Evolutionary conservation across 1,140 invertebrate species (phyloP).

Genomic region (Macrotrachela quadricornifera): DNA sequence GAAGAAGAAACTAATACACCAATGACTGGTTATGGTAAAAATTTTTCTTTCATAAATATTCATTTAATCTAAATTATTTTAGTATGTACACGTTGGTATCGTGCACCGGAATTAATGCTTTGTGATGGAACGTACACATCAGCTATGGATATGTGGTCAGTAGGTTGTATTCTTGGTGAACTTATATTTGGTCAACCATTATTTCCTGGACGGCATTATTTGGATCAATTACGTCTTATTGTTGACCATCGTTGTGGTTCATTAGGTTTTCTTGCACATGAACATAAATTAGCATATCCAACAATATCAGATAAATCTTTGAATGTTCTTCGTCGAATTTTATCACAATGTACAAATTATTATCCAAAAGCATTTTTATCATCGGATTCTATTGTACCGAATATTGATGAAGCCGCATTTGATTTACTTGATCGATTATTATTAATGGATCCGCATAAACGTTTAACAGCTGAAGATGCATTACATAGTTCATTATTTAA

Average conservation of each 20-base stretch:
- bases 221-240: constrained; percentile 12
- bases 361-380: no score
- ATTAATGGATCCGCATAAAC: constrained; percentile 85
- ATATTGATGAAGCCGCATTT: constrained; percentile 22
- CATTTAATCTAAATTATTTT: no score
- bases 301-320: no score
- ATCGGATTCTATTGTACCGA: no score
- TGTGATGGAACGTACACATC: constrained; percentile 33
- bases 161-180: constrained; percentile 95
- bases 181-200: constrained; percentile 68
- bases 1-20: no score
- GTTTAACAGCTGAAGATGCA: constrained; percentile 67
- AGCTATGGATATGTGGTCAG: constrained; percentile 20
- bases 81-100: constrained; percentile 67
- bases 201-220: constrained; percentile 86
- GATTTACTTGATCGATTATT: constrained; percentile 94
- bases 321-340: no score
- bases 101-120: constrained; percentile 88
- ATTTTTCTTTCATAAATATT: no score
- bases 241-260: neutral
- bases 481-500: constrained; percentile 79
- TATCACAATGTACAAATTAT: no score
- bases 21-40: no score
- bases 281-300: no score
- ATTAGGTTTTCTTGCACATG: no score